phyloP scores from a whole-genome alignment of 2,113 vertebrate genomes.

The Sakesphorus luctuosus region DNA sequence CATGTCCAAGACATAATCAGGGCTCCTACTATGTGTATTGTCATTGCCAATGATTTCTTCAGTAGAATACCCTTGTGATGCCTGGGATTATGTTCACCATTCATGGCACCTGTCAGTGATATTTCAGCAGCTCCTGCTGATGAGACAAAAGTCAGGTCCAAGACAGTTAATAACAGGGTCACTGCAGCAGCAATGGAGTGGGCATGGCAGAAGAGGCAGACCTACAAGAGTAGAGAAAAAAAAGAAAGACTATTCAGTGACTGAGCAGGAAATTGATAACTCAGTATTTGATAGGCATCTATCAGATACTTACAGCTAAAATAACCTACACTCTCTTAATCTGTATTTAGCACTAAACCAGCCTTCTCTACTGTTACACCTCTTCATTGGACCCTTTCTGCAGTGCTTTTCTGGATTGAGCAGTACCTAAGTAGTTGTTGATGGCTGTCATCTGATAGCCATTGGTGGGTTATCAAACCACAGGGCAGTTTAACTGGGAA shows the following conservation, averaged over 20 bases:
- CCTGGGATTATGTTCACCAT: background rate
- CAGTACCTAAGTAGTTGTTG: background rate
- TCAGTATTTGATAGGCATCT: background rate
- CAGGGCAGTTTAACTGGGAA: background rate
- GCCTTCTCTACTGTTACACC: background rate
- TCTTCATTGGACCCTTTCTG: background rate
- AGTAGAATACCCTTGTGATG: background rate
- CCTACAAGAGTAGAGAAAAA: background rate
- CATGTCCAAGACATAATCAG: background rate
- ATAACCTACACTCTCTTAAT: background rate
- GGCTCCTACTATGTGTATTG: background rate
- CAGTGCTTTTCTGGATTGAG: background rate
- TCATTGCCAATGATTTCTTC: background rate
- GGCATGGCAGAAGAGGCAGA: background rate
- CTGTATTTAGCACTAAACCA: background rate
- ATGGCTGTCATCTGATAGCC: background rate
- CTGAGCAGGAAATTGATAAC: background rate
- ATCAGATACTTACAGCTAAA: background rate
- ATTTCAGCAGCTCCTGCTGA: slow-evolving; percentile 22
- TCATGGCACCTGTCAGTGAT: background rate
- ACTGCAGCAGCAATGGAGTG: background rate
- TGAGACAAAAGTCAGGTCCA: background rate
- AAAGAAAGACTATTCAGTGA: background rate
- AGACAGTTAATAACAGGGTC: background rate
- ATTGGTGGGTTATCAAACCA: background rate